Evolutionary conservation across 1,140 invertebrate species (phyloP).

Genomic region (Pissodes strobi): DNA sequence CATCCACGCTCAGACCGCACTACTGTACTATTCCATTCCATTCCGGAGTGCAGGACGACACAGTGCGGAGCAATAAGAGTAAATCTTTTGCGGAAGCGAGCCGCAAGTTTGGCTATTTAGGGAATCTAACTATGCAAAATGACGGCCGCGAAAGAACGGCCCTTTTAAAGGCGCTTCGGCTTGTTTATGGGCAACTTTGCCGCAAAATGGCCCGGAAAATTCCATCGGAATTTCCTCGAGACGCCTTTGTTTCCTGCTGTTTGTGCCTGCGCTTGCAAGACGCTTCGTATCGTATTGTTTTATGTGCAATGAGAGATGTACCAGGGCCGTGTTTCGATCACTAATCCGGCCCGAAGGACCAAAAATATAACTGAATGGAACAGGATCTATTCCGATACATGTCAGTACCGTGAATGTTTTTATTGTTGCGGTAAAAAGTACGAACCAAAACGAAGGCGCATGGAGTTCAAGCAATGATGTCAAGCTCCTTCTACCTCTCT

Average conservation of each 20-base stretch:
- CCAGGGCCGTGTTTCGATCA: background rate
- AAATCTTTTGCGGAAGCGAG: constrained; percentile 20
- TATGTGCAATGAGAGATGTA: background rate
- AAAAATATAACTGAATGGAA: too few species aligned
- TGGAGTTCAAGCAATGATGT: too few species aligned
- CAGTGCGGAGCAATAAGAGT: constrained; percentile 4
- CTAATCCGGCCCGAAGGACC: too few species aligned
- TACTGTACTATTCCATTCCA: constrained; percentile 10
- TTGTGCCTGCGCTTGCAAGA: background rate
- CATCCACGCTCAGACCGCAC: background rate
- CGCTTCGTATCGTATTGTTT: background rate
- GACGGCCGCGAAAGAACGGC: constrained; percentile 7
- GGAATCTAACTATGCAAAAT: constrained; percentile 22
- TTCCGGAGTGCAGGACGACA: background rate
- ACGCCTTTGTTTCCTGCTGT: too few species aligned
- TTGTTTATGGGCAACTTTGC: constrained; percentile 15
- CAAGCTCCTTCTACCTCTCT: too few species aligned
- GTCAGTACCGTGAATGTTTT: too few species aligned
- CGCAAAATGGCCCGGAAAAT: constrained; percentile 16
- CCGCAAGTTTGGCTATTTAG: constrained; percentile 20
- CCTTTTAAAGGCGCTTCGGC: constrained; percentile 8
- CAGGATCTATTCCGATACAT: too few species aligned
- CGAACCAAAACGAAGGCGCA: too few species aligned
- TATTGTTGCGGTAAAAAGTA: too few species aligned
- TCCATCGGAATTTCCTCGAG: constrained; percentile 13